Evolutionary conservation across 1,140 invertebrate species (phyloP), one percentile per base, ranked within the genome.

Genomic region (Diorhabda elongata): DNA sequence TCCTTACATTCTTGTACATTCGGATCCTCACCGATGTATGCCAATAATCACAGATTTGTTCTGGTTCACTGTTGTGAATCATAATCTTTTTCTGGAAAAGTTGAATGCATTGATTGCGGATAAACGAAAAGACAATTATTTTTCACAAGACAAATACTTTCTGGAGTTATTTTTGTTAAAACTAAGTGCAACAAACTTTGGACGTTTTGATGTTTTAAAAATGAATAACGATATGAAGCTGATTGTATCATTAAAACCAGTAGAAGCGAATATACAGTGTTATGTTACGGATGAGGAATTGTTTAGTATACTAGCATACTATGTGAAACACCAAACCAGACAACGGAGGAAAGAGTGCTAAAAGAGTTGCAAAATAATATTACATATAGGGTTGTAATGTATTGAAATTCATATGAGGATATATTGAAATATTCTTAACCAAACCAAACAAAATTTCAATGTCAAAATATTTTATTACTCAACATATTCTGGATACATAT

Each of bases 251-350:
- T 65, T 77, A 52, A 68, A 69, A 65, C 42, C 57, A 67, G 58
- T 52, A 44, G 62, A 69, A 64, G 66, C 45, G 60, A 69, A 74
- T 42, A 67, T 75, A 59, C 62, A 71, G 64, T 74, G 70, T 66
- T 76, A 73, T 62, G 73, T 72, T 66, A 68, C 65, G 11, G 59
- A 70, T 63, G 71, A 76, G 11, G 74, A 75, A 57, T 67, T 77
- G 43, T 78, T 69, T 62, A 66, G 70, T 58, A 71, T 75, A 65
- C 69, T 62, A 66, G 70, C 52, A 71, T 75, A 65, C 69, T 76
- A 41, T 71, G 71, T 41, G 70, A 74, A 65, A 65, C 70, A 47
- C 8, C 5, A 42, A 72, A 60, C 71, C 73, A 61, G 73, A 72
- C 7, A 69, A 77, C 56, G 75, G 75, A 64, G 75, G 72, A 70